Evolutionary conservation across 2,888 invertebrate genomes (phyloP).

Genomic region (Eilema sororculum): DNA sequence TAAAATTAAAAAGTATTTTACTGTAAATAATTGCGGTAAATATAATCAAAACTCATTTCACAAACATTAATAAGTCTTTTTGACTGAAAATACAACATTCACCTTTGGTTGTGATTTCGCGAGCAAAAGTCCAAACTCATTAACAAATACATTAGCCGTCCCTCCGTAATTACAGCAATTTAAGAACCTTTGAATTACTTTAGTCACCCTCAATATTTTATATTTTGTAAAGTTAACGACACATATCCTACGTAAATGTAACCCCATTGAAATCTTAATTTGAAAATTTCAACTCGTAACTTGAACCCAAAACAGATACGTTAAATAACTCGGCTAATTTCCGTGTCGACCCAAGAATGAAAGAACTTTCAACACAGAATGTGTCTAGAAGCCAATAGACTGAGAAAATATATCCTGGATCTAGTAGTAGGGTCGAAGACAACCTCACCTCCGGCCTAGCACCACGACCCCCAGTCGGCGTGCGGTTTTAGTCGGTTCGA

Average conservation of each 20-base stretch:
- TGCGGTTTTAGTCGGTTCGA: too few relatives aligned
- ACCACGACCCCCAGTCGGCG: too few relatives aligned
- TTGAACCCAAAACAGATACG: neutral
- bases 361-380: too few relatives aligned
- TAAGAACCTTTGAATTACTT: conserved; percentile 14
- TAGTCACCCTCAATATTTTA: conserved; percentile 8
- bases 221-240: neutral
- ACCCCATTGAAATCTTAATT: neutral
- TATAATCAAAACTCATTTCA: neutral
- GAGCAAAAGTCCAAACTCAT: conserved; percentile 20
- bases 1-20: neutral
- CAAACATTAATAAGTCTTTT: neutral
- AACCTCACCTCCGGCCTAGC: too few relatives aligned
- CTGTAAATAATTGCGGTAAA: neutral
- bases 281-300: neutral
- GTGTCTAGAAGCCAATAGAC: too few relatives aligned
- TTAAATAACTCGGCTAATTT: neutral
- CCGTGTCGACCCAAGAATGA: neutral
- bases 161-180: conserved; percentile 22
- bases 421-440: too few relatives aligned
- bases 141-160: conserved; percentile 21
- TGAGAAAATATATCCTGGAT: too few relatives aligned
- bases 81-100: conserved; percentile 6
- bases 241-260: neutral
- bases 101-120: conserved; percentile 11